Percentiles rank a stretch among this genome's conserved stretches.
These are phyloP conservation scores for Anoplolepis gracilipes DNA, from an alignment of 1,140 invertebrate species.

Conservation along the genomic window DNA sequence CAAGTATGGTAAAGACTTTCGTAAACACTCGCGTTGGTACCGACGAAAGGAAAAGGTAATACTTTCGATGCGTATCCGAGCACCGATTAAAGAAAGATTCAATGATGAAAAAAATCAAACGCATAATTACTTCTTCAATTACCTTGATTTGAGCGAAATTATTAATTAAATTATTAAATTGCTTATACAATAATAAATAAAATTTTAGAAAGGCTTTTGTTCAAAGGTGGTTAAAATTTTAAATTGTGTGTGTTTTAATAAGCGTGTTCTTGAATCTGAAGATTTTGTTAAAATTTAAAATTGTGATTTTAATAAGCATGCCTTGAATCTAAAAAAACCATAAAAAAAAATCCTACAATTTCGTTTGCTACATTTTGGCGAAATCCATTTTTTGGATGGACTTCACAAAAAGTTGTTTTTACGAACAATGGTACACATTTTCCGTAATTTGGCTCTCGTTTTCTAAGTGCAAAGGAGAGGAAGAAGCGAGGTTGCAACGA, in stretches of 20 bases:
- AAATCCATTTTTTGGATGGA: background rate
- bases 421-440: constrained; percentile 17
- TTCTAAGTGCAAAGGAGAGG: constrained; percentile 38
- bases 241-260: no score
- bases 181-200: background rate
- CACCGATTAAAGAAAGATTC: background rate
- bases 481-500: constrained; percentile 71
- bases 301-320: background rate
- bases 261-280: no score
- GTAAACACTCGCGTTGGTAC: constrained; percentile 59
- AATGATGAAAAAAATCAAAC: constrained; percentile 8
- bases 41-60: constrained; percentile 60
- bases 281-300: background rate
- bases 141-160: background rate
- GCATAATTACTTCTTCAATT: background rate
- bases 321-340: background rate
- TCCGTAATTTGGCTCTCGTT: constrained; percentile 41
- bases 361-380: background rate
- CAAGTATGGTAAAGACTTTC: constrained; percentile 67
- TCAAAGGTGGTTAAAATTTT: no score
- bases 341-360: background rate
- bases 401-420: constrained; percentile 22
- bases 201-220: background rate
- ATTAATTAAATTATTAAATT: background rate
- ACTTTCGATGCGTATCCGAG: constrained; percentile 23